phyloP scores from a whole-genome alignment of 2,113 vertebrate genomes.

The Bubo scandiacus region DNA sequence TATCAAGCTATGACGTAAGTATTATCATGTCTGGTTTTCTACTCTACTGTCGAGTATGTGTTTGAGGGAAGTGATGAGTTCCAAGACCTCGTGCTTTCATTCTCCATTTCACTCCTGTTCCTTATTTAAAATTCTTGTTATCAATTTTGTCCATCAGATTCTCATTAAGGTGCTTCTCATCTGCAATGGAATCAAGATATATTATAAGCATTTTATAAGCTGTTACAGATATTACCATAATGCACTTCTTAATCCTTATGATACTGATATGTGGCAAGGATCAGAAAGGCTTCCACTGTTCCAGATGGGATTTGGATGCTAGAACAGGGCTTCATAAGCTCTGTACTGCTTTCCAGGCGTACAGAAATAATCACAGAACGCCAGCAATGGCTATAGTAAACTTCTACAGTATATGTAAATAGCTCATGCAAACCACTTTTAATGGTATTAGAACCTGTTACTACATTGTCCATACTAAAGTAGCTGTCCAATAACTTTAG shows the following conservation, averaged over 20 bases:
- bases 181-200: background rate
- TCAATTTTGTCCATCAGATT: background rate
- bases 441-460: background rate
- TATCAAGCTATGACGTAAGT: slow-evolving; percentile 99
- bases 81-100: background rate
- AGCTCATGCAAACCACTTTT: background rate
- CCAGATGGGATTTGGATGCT: background rate
- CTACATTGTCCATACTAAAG: background rate
- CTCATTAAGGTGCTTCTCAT: background rate
- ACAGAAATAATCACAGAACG: background rate
- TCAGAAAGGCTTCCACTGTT: background rate
- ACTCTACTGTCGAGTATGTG: background rate
- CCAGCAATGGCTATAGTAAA: background rate
- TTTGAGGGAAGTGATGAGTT: background rate
- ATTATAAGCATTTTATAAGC: background rate
- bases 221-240: background rate
- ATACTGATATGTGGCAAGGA: background rate
- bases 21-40: background rate
- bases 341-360: background rate
- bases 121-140: background rate
- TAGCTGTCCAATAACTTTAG: background rate
- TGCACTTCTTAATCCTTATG: background rate
- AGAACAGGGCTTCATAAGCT: background rate
- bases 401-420: background rate
- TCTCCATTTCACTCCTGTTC: background rate